Evolutionary conservation across 1,140 invertebrate species (phyloP), one percentile per base, ranked within the genome.

Genomic region (Leptinotarsa undecemlineata): DNA sequence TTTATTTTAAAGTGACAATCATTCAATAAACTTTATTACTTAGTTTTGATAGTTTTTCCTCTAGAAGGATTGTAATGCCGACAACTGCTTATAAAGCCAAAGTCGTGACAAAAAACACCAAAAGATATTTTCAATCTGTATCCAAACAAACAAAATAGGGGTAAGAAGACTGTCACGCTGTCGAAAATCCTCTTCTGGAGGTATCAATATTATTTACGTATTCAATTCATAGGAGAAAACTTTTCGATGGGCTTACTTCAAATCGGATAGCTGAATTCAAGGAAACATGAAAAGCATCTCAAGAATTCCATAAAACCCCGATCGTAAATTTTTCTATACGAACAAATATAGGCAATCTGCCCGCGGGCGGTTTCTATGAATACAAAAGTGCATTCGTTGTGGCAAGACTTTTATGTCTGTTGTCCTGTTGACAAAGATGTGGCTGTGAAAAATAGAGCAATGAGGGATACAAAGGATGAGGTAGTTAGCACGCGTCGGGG

Each of bases 401-500:
- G 17, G 68, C 48, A 69, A 51, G 33, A 71, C 63, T 71, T 75
- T 71, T 75, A 75, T 71, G 64, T 71, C 66, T 48, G 68, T 67
- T 57, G 23, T 21, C 23, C 42, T 73, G 42, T 67, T 60, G 67
- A 66, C 63, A 71, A 64, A 73, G 61, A 69, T 23, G 72, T 60
- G 68, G 20, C 69, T 71, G 51, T 77, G 76, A 77, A 62, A 77
- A 77, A 77, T 77, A 69, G 76, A 63, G 68, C 70, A 77, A 77
- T 77, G 74, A 77, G 72, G 68, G 61, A 48, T 71, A 74, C 68
- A 68, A 74, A 76, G 68, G 75, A 77, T 61, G 76, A 74, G 69
- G 72, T 72, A 77, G 68, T 77, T 77, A 77, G 68, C 76, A 74
- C 76, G 76, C 71, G 76, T 77, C 72, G 72, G 61, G 48, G 61